Evolutionary conservation across 2,888 invertebrate species (phyloP).

Genomic region (Napeogenes inachia): DNA sequence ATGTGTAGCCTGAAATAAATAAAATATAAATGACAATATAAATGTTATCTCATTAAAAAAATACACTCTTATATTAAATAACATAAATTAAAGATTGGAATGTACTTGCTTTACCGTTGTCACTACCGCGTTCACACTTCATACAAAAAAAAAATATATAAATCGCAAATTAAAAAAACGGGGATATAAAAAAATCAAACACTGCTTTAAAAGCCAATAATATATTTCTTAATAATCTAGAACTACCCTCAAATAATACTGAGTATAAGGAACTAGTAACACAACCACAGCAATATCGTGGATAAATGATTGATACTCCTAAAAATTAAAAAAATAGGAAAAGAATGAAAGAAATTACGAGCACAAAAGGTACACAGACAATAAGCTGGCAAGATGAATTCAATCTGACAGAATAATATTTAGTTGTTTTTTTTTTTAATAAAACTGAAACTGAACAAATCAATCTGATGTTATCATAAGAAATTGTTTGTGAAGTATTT

Average conservation of each 20-base stretch:
- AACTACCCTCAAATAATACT: constrained; percentile 35
- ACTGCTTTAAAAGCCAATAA: constrained; percentile 16
- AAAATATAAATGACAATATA: neutral
- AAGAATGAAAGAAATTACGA: neutral
- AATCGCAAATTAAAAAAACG: neutral
- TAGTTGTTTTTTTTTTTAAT: no score
- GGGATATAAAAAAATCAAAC: constrained; percentile 24
- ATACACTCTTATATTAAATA: constrained; percentile 5
- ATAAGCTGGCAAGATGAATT: no score
- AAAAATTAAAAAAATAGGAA: constrained; percentile 10
- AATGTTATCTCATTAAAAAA: neutral
- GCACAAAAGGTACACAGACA: neutral
- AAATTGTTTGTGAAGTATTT: no score
- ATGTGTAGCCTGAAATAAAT: constrained; percentile 16
- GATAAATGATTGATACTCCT: constrained; percentile 1
- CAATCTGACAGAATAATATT: no score
- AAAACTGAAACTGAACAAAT: no score
- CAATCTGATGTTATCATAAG: no score
- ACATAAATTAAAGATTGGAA: constrained; percentile 36
- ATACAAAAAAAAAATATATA: neutral
- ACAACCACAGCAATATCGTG: constrained; percentile 16
- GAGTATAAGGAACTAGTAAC: constrained; percentile 36
- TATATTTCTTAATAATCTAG: constrained; percentile 27
- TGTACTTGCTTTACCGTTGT: constrained; percentile 40
- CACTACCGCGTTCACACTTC: neutral